Conservation (phyloP, 2,888 invertebrate species). For the Flabesymbios commensalis region DNA sequence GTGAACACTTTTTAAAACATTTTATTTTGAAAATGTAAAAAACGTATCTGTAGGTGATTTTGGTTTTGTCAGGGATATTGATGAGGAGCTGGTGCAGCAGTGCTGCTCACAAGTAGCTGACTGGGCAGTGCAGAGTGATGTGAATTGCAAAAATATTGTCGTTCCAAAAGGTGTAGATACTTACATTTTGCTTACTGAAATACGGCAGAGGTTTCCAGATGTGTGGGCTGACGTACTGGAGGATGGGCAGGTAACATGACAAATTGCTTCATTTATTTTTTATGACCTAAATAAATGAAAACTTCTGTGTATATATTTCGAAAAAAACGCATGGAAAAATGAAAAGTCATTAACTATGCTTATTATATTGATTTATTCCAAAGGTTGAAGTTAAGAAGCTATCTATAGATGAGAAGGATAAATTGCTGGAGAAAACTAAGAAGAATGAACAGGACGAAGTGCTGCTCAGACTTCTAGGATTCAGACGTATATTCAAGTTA, state of each 20-base stretch:
- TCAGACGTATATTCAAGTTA: constrained; percentile 6
- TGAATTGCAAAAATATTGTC: too few relatives aligned
- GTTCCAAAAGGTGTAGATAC: constrained; percentile 62
- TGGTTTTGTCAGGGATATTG: constrained; percentile 35
- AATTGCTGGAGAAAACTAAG: constrained; percentile 2
- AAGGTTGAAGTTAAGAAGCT: constrained; percentile 3
- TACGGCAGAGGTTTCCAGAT: constrained; percentile 66
- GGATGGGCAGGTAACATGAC: too few relatives aligned
- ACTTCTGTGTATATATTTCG: not conserved
- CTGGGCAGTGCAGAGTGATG: constrained; percentile 54
- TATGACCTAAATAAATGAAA: constrained; percentile 1
- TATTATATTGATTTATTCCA: too few relatives aligned
- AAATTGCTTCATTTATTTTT: not conserved
- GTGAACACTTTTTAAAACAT: too few relatives aligned
- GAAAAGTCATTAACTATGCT: too few relatives aligned
- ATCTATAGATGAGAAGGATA: not conserved
- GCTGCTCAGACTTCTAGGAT: not conserved
- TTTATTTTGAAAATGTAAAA: too few relatives aligned
- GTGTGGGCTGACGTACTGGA: constrained; percentile 58
- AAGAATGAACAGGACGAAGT: not conserved
- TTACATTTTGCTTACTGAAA: constrained; percentile 68
- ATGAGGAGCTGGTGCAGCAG: constrained; percentile 43
- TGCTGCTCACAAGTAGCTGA: constrained; percentile 48
- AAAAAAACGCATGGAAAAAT: too few relatives aligned
- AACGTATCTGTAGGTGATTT: too few relatives aligned